Evolutionary conservation across 2,113 vertebrate species (phyloP).

Genomic region (Ardeotis arabs): DNA sequence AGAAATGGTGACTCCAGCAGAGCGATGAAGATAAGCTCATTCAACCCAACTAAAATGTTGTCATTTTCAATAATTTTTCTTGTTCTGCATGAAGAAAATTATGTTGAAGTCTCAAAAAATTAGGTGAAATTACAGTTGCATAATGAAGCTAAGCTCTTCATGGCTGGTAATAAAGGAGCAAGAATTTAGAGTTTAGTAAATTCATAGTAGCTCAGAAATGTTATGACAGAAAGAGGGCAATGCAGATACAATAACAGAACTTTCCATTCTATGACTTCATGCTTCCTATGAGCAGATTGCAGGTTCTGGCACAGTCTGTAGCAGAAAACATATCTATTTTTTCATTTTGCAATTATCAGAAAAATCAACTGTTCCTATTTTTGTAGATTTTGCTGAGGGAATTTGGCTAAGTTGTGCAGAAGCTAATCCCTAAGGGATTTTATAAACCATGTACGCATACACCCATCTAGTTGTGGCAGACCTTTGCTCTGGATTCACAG

Average conservation of each 20-base stretch:
- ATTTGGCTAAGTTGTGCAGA: neutral
- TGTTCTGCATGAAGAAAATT: constrained; percentile 31
- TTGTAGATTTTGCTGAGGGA: neutral
- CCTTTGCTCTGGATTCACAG: neutral
- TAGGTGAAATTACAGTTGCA: neutral
- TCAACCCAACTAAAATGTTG: constrained; percentile 44
- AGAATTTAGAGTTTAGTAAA: constrained; percentile 30
- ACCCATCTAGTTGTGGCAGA: neutral
- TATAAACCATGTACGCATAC: rapidly evolving
- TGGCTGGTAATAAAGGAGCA: constrained; percentile 3
- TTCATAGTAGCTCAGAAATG: neutral
- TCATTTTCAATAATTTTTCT: constrained; percentile 18
- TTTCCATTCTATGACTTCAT: constrained; percentile 19
- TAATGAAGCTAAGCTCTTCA: constrained; percentile 42
- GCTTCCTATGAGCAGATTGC: constrained; percentile 27
- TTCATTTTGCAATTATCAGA: constrained; percentile 22
- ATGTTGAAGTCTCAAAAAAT: constrained; percentile 35
- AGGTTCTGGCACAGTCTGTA: constrained; percentile 16
- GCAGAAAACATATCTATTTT: constrained; percentile 21
- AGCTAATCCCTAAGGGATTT: neutral
- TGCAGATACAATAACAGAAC: constrained; percentile 42
- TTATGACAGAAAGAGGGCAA: constrained; percentile 65
- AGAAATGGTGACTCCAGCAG: neutral
- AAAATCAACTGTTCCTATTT: neutral
- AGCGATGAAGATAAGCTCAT: constrained; percentile 25